Percentiles rank a stretch among this genome's conserved stretches.
Conservation (phyloP, 2,113 vertebrate genomes). For the Origma solitaria region DNA sequence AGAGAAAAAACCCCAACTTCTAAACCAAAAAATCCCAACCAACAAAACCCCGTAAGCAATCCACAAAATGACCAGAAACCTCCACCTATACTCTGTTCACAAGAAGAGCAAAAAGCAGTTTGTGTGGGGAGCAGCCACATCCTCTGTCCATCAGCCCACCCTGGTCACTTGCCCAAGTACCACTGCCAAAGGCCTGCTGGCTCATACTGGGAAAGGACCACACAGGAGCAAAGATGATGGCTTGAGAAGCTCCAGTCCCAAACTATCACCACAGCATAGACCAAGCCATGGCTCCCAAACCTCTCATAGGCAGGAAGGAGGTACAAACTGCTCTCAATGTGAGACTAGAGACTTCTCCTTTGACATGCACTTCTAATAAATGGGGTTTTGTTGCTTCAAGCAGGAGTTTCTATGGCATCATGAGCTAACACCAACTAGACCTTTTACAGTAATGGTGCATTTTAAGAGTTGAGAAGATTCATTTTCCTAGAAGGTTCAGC, state of each 20-base stretch:
- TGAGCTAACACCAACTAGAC: neutral
- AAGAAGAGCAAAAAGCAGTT: neutral
- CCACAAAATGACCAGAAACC: neutral
- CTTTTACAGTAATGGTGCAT: neutral
- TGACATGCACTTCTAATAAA: neutral
- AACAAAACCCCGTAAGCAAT: neutral
- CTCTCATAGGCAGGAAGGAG: neutral
- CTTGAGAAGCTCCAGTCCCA: neutral
- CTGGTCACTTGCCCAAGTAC: neutral
- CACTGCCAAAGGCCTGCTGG: neutral
- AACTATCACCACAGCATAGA: neutral
- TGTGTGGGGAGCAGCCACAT: neutral
- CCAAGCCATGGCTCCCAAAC: neutral
- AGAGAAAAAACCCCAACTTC: accelerated
- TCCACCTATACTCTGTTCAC: neutral
- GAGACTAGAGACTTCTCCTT: neutral
- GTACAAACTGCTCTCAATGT: neutral
- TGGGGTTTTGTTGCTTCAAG: neutral
- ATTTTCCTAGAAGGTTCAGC: neutral
- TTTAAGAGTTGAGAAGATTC: neutral
- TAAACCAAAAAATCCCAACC: neutral
- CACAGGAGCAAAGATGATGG: neutral
- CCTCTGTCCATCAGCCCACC: neutral
- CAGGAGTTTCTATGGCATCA: neutral
- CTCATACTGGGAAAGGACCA: neutral